Evolutionary conservation across 1,140 invertebrate genomes (phyloP), one percentile per base, ranked within the genome.

Genomic region (Tetraneura akinire): DNA sequence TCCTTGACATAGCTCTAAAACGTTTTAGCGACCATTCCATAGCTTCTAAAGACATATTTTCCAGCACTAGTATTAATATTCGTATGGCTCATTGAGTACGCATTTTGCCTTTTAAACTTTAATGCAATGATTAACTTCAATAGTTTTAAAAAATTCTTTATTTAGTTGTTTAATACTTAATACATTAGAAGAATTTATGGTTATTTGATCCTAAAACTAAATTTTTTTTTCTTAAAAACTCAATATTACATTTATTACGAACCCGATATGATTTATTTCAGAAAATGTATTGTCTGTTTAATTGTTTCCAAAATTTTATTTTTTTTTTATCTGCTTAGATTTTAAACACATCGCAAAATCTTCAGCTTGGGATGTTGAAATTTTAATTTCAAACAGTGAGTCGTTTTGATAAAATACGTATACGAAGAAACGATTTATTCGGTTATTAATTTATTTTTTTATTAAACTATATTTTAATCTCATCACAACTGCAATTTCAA

Each of bases 1-100:
- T 49, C 23, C 9, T 49, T 51, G 49, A n/a, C n/a, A 23, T 49
- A 14, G 23, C 23, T 14, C 26, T 71, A 71, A 51, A 71, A 71
- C 49, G 68, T 32, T 71, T 51, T 29, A 49, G 16, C 68, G n/a
- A 4, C 47, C 68, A 51, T 71, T 49, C 9, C 18, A 29, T 18
- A 51, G 26, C 23, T 29, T 51, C 49, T 49, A 71, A 71, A 71
- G 68, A 51, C 68, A 71, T 71, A 71, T 71, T 71, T 71, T 29
- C 29, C 16, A n/a, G 18, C 23, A 45, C 49, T 51, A 14, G 45
- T 49, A 71, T 71, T 71, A 71, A 51, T 70, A 49, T 70, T n/a
- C 10, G n/a, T 26, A 68, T 47, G 68, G 68, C 45, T 71, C 68
- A 71, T 49, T 71, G 68, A 51, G 45, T 71, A 29, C 45, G 47